Conservation (phyloP, 2,888 invertebrate genomes). For the Crocallis elinguaria region DNA sequence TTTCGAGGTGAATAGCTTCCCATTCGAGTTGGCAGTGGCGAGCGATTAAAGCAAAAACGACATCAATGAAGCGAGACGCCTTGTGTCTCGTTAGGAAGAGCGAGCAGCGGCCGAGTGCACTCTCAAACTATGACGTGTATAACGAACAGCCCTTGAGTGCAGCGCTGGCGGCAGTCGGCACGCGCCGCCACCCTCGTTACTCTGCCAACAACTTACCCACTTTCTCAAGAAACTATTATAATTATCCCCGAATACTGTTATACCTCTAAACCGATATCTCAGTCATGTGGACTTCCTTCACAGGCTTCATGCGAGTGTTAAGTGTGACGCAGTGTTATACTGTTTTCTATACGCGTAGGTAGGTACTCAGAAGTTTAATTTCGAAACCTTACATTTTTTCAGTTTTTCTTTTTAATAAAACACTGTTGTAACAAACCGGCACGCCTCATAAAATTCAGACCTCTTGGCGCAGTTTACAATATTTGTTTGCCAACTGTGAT, state of each 20-base stretch:
- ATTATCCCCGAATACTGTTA: slow-evolving; percentile 7
- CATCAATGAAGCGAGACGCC: slow-evolving; percentile 72
- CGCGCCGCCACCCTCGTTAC: slow-evolving; percentile 63
- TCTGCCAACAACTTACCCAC: slow-evolving; percentile 38
- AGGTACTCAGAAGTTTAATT: slow-evolving; percentile 18
- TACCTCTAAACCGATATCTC: neutral
- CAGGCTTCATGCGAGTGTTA: too few species aligned
- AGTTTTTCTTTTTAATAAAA: slow-evolving; percentile 19
- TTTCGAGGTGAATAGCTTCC: slow-evolving; percentile 42
- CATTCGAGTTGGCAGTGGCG: slow-evolving; percentile 56
- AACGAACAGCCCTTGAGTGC: slow-evolving; percentile 76
- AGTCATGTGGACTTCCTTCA: too few species aligned
- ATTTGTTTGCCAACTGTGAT: slow-evolving; percentile 36
- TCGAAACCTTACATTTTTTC: slow-evolving; percentile 22
- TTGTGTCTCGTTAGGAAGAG: slow-evolving; percentile 73
- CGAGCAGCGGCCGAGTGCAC: slow-evolving; percentile 72
- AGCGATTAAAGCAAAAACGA: slow-evolving; percentile 67
- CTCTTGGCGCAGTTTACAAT: slow-evolving; percentile 34
- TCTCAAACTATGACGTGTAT: slow-evolving; percentile 74
- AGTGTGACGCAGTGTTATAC: too few species aligned
- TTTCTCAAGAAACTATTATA: slow-evolving; percentile 39
- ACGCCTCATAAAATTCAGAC: slow-evolving; percentile 35
- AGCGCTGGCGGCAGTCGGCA: slow-evolving; percentile 60
- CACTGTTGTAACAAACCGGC: slow-evolving; percentile 27
- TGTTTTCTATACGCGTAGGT: neutral